Percentiles rank a stretch among this genome's conserved stretches.
phyloP scores from a whole-genome alignment of 2,113 vertebrate genomes.

The Pavo muticus region DNA sequence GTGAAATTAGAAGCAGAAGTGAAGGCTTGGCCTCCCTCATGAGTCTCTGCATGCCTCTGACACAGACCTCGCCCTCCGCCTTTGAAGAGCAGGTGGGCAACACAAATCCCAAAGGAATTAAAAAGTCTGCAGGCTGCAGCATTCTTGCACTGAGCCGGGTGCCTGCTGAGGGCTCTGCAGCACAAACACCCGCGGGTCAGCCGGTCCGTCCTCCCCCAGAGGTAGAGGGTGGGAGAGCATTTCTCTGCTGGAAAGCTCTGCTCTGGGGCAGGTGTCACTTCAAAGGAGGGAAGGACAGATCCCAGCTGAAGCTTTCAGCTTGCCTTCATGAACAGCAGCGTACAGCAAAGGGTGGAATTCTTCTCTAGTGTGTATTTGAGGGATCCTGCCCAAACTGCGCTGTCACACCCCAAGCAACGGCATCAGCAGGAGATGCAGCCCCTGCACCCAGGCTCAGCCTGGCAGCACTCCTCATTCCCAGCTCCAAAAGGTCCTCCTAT shows the following conservation, averaged over 20 bases:
- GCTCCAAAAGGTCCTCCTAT: neutral
- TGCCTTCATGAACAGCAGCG: fast-evolving
- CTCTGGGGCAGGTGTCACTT: neutral
- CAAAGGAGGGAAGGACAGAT: neutral
- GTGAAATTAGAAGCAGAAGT: neutral
- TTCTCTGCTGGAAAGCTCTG: neutral
- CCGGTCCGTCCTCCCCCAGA: neutral
- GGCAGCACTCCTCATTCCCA: neutral
- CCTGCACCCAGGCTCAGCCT: fast-evolving
- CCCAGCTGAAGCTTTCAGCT: neutral
- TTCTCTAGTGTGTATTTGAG: fast-evolving
- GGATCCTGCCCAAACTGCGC: neutral
- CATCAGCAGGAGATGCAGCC: neutral
- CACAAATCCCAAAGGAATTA: neutral
- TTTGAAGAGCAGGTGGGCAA: neutral
- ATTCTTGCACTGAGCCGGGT: neutral
- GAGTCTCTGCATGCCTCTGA: neutral
- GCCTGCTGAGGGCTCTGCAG: neutral
- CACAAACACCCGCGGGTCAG: conserved; percentile 2
- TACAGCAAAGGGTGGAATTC: fast-evolving
- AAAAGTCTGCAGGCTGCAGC: conserved; percentile 11
- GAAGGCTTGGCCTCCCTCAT: fast-evolving
- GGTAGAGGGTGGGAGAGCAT: neutral
- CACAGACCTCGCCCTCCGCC: neutral
- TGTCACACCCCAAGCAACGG: neutral